These are phyloP conservation scores for Psilopogon haemacephalus DNA, from an alignment of 2,113 vertebrate species.

Conservation along the genomic window DNA sequence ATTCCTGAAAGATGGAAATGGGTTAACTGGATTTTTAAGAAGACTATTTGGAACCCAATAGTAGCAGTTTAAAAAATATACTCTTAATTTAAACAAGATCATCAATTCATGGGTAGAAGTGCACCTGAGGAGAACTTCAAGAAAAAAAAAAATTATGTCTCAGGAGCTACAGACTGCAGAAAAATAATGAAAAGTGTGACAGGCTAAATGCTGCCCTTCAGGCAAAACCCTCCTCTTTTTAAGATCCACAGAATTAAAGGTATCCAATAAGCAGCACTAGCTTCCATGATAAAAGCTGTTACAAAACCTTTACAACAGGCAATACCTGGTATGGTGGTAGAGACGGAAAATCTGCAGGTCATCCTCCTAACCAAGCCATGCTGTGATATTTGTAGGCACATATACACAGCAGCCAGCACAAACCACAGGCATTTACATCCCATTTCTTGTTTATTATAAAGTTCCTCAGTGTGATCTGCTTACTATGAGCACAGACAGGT, in stretches of 20 bases:
- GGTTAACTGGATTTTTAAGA: background rate
- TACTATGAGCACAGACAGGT: background rate
- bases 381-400: background rate
- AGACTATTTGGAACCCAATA: background rate
- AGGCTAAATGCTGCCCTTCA: background rate
- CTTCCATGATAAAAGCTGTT: background rate
- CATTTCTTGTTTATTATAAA: background rate
- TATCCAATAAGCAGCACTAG: background rate
- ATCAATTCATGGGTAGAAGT: background rate
- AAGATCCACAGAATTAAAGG: background rate
- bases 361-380: background rate
- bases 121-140: background rate
- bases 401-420: background rate
- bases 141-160: background rate
- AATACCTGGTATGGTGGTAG: background rate
- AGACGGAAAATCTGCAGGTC: background rate
- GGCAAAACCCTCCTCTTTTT: background rate
- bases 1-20: background rate
- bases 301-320: background rate
- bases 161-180: background rate
- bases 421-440: background rate
- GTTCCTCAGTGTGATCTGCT: background rate
- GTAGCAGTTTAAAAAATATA: background rate
- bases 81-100: background rate
- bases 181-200: background rate